phyloP scores from a whole-genome alignment of 35 echinoderm and acorn worm genomes.

The Acanthaster planci region DNA sequence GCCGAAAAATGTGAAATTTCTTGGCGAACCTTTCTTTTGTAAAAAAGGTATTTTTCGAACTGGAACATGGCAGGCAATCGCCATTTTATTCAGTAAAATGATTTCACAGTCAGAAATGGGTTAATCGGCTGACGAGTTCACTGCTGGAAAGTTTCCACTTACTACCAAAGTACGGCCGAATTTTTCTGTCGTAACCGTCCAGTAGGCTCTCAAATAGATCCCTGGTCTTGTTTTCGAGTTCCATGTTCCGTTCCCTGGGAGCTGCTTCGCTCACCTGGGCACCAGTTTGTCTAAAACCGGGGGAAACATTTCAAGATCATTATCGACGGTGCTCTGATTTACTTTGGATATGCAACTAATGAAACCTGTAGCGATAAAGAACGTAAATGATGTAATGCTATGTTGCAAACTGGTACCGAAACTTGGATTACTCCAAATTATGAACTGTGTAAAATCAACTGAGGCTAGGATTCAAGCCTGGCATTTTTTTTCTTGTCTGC shows the following conservation, averaged over 20 bases:
- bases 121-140: neutral
- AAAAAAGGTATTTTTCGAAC: neutral
- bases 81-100: neutral
- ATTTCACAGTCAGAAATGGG: neutral
- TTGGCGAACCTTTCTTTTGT: too few species aligned
- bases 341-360: too few species aligned
- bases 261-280: neutral
- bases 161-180: conserved; percentile 40
- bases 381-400: too few species aligned
- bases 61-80: neutral
- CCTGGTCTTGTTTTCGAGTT: conserved; percentile 26
- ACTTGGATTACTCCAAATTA: too few species aligned
- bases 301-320: too few species aligned
- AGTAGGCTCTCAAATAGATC: neutral
- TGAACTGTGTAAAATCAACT: too few species aligned
- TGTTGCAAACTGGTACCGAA: too few species aligned
- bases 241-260: neutral
- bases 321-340: too few species aligned
- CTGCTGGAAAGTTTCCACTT: neutral
- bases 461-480: too few species aligned
- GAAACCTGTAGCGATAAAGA: too few species aligned
- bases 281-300: neutral
- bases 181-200: conserved; percentile 30
- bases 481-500: too few species aligned
- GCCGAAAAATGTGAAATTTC: too few species aligned